Base-by-base conservation (phyloP, 2,888 invertebrate species). In the Drosophila vallismaia region DNA sequence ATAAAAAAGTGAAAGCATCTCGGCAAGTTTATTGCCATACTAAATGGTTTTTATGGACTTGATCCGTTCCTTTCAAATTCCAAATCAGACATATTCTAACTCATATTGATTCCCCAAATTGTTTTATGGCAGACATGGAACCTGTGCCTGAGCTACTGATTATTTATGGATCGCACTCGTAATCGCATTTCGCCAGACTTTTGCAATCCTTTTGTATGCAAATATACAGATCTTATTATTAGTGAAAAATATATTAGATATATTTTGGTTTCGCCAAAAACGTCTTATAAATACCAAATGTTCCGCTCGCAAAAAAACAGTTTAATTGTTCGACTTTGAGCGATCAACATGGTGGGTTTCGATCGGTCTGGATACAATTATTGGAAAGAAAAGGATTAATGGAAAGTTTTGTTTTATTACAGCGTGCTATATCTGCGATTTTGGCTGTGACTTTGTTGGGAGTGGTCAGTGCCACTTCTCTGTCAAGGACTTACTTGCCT, bases 341-440 rank as follows among this genome's bases (percentile, higher is more conserved):
- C 40, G 74, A 79, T 64, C 77, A 82, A 75, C 83, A 80, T 80
- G 79, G 79, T 79, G 54, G 67, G 79, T 66, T 57, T 31, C 40
- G 40, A 33, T 58, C 60, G 48, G n/a, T 12, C n/a, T 36, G 7
- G 5, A 48, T 38, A 46, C 40, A 2, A 5, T 1, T 19, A 14
- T 1, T 8, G 12, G 19, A 1, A 19, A 28, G 6, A 4, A 12
- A 19, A 40, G 42, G 31, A 46, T n/a, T 67, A 52, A 56, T 46
- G 33, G 28, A 12, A 48, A 55, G 10, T 51, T 28, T 71, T 28
- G 26, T 56, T 10, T 19, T 2, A 12, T 53, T 31, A 2, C 50
- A 79, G 79, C 75, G 44, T 42, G 50, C 58, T 9, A 14, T 71
- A 1, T 33, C 54, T 14, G 40, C 53, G 31, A 14, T 58, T 10